Evolutionary conservation across 2,888 invertebrate species (phyloP).

Genomic region (Gymnocheta viridis): DNA sequence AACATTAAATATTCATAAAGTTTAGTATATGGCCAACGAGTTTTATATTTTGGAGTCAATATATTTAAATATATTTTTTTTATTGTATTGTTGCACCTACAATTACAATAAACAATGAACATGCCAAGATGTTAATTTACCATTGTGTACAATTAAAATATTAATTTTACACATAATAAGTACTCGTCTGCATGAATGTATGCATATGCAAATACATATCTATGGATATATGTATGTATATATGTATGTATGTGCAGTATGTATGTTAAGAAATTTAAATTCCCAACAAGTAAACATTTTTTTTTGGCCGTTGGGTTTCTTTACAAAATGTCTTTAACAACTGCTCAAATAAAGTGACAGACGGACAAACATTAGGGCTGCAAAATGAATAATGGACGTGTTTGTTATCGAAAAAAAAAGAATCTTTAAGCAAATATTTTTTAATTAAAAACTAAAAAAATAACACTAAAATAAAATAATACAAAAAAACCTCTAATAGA

Average conservation of each 20-base stretch:
- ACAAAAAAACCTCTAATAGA: neutral
- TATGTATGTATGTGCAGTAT: conserved; percentile 2
- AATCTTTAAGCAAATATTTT: conserved; percentile 47
- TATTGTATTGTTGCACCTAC: conserved; percentile 5
- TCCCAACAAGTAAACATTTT: conserved; percentile 9
- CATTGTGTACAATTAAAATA: neutral
- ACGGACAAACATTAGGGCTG: conserved; percentile 8
- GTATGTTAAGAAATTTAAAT: conserved; percentile 4
- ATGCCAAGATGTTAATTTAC: conserved; percentile 7
- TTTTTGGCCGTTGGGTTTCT: conserved; percentile 34
- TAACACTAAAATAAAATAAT: conserved; percentile 23
- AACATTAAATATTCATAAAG: conserved; percentile 35
- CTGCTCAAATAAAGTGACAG: neutral
- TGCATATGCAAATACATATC: conserved; percentile 27
- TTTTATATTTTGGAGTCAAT: conserved; percentile 7
- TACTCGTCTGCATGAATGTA: neutral
- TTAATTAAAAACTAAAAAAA: conserved; percentile 46
- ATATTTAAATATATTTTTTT: neutral
- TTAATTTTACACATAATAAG: neutral
- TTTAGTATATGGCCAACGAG: conserved; percentile 16
- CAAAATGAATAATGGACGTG: conserved; percentile 49
- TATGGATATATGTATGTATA: too few relatives aligned
- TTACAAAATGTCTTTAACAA: conserved; percentile 27
- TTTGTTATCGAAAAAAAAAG: conserved; percentile 57
- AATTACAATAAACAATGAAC: conserved; percentile 18